phyloP scores from a whole-genome alignment of 2,113 vertebrate genomes.

The Jacana jacana region DNA sequence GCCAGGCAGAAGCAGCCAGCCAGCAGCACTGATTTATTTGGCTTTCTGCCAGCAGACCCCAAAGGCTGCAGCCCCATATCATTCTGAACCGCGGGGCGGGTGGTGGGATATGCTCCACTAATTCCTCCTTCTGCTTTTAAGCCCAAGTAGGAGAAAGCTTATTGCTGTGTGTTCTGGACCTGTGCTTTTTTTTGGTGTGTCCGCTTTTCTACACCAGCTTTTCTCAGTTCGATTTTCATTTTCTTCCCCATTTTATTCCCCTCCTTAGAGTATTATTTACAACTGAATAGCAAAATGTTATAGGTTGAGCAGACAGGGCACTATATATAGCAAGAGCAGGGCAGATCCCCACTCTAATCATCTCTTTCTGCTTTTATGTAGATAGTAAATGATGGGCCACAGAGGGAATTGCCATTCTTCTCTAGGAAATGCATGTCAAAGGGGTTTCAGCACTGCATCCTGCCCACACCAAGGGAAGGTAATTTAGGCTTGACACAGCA shows the following conservation, averaged over 20 bases:
- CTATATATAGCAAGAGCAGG: constrained; percentile 5
- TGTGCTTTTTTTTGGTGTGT: not conserved
- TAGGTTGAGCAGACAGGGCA: not conserved
- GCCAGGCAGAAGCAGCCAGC: constrained; percentile 6
- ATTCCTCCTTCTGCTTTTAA: not conserved
- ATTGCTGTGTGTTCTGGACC: not conserved
- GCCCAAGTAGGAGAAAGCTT: not conserved
- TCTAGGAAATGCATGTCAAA: not conserved
- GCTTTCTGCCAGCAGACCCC: not conserved
- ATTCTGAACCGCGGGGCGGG: rapidly evolving
- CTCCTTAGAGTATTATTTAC: constrained; percentile 5
- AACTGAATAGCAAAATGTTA: constrained; percentile 2
- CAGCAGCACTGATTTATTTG: not conserved
- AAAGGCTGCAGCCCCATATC: not conserved
- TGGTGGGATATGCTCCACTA: not conserved
- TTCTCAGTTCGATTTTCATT: not conserved
- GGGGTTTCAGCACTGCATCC: not conserved
- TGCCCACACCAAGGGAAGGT: constrained; percentile 1
- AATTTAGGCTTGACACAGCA: not conserved
- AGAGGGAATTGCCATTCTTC: constrained; percentile 6
- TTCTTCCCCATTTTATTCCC: not conserved
- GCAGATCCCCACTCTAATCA: constrained; percentile 2
- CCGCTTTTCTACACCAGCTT: not conserved
- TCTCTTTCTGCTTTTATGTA: constrained; percentile 28
- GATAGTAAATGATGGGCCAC: constrained; percentile 11